Evolutionary conservation across 2,888 invertebrate species (phyloP), one percentile per base, ranked within the genome.

Genomic region (Luperina testacea): DNA sequence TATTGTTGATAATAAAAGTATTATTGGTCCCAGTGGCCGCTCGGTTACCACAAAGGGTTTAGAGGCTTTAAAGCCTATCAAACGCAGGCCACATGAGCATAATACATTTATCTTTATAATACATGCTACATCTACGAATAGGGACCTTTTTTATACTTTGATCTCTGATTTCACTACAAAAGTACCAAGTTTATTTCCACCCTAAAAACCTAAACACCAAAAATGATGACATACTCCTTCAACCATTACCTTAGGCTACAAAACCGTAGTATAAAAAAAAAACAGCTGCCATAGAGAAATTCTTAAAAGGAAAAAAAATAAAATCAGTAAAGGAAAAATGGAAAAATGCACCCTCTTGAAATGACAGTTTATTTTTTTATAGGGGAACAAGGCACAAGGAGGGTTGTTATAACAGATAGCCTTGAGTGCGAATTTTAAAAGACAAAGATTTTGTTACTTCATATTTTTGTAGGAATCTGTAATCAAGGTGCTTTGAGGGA

Each of bases 291-390:
- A 70, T 71, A 82, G 57, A 79, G 80, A 75, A 59, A 84, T 81
- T 80, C 1, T 80, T 65, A 75, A 80, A 82, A 81, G 72, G 51
- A 75, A 68, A 86, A 82, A 71, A 78, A 79, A 32, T 32, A 32
- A 32, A 51, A 61, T 68, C 75, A 75, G 48, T 78, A 53, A 67
- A 80, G 75, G 80, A 79, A 79, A 88, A 84, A 84, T 80, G 77
- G 84, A 75, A 83, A 88, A 85, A 85, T 84, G 80, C 83, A 84
- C 81, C 87, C 83, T 81, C 81, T 72, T 63, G 69, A 81, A 90
- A 90, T 85, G 90, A 83, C 79, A 82, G 88, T 90, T 87, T 88
- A 77, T 90, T 89, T 88, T 89, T 88, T 89, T 84, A 87, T 81
- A 80, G 73, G 80, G 65, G 45, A 80, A 67, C 45, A 70, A 83